Conservation (phyloP, 2,797 vertebrate genomes). For the Protonibea diacanthus region DNA sequence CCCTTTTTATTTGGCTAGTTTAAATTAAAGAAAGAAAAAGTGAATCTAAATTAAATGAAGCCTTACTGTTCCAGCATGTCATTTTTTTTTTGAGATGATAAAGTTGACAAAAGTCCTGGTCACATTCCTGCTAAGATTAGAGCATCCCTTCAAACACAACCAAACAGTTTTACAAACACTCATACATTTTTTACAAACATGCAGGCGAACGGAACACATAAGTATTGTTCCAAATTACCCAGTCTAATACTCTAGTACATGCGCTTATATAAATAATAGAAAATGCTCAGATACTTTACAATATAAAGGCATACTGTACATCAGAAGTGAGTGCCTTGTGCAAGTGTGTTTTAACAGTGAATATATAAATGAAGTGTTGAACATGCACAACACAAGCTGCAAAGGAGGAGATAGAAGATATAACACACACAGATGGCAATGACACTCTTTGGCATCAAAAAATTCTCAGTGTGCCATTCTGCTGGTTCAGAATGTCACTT, state of each 20-base stretch:
- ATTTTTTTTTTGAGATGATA: constrained; percentile 36
- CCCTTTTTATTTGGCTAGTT: constrained; percentile 49
- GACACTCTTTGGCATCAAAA: constrained; percentile 84
- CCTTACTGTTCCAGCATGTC: constrained; percentile 32
- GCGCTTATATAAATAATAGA: constrained; percentile 83
- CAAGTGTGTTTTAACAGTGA: constrained; percentile 70
- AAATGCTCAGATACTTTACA: constrained; percentile 76
- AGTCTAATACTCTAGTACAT: constrained; percentile 77
- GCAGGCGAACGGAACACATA: constrained; percentile 63
- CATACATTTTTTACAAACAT: constrained; percentile 64
- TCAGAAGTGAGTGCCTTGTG: constrained; percentile 74
- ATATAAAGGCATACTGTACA: constrained; percentile 80
- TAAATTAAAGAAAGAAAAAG: constrained; percentile 25
- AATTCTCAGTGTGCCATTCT: constrained; percentile 60
- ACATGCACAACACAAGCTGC: constrained; percentile 45
- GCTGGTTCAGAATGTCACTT: constrained; percentile 58
- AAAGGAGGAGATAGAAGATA: constrained; percentile 24
- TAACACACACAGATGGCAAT: constrained; percentile 55
- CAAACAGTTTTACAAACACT: constrained; percentile 69
- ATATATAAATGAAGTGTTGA: constrained; percentile 55
- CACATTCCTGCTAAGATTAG: constrained; percentile 44
- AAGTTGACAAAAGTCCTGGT: constrained; percentile 34
- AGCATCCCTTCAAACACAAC: constrained; percentile 58
- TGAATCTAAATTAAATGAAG: constrained; percentile 38
- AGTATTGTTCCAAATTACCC: constrained; percentile 68